phyloP scores from a whole-genome alignment of 2,113 vertebrate species.

The Apus apus region DNA sequence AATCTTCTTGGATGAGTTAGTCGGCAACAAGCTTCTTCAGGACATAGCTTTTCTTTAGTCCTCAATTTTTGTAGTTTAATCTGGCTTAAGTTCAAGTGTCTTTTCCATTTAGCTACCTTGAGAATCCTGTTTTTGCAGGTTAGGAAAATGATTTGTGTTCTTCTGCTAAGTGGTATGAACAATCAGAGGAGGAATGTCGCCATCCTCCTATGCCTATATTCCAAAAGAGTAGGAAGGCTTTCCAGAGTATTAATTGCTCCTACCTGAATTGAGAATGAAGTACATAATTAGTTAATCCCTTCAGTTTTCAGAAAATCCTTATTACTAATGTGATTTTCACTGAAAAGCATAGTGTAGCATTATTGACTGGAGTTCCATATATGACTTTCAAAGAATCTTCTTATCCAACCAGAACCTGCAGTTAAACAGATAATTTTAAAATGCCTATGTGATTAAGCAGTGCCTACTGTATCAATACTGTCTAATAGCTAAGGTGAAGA shows the following conservation, averaged over 20 bases:
- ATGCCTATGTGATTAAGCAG: not conserved
- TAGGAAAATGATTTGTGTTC: constrained; percentile 32
- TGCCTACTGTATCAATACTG: not conserved
- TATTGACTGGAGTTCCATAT: not conserved
- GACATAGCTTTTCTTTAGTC: constrained; percentile 29
- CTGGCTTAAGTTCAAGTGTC: constrained; percentile 40
- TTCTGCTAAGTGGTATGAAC: constrained; percentile 40
- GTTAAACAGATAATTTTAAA: not conserved
- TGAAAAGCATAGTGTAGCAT: not conserved
- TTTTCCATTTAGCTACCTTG: not conserved
- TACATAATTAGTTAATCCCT: not conserved
- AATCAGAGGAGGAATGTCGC: not conserved
- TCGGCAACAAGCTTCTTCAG: not conserved
- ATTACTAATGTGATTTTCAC: not conserved
- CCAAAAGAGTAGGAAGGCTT: not conserved
- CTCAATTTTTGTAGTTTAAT: constrained; percentile 26
- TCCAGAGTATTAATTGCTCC: not conserved
- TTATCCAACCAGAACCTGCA: not conserved
- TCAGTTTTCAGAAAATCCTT: not conserved
- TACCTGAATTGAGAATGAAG: not conserved
- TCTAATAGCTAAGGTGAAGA: not conserved
- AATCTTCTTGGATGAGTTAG: not conserved
- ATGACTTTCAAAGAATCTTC: not conserved
- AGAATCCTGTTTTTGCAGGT: constrained; percentile 52
- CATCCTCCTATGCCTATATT: not conserved